Evolutionary conservation across 1,140 invertebrate species (phyloP).

Genomic region (Paraescarpia echinospica): DNA sequence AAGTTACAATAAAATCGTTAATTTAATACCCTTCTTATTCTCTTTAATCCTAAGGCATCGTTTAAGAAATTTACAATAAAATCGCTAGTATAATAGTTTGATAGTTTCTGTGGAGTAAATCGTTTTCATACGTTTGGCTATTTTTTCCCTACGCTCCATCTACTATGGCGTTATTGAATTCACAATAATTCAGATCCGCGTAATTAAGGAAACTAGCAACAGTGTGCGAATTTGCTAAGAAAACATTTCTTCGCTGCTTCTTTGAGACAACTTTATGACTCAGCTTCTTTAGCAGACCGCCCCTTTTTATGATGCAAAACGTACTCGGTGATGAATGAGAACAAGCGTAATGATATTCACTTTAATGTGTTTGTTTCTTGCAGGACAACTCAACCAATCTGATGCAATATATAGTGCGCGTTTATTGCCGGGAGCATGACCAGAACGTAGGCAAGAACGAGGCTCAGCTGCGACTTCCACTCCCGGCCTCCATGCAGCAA

Average conservation of each 20-base stretch:
- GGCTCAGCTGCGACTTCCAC: conserved; percentile 17
- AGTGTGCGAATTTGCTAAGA: no score
- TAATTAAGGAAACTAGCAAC: background rate
- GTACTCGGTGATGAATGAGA: background rate
- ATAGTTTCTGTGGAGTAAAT: background rate
- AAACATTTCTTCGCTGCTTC: background rate
- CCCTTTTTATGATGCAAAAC: background rate
- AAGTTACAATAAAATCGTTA: no score
- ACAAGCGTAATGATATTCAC: background rate
- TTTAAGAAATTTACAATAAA: no score
- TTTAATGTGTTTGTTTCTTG: background rate
- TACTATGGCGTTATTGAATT: background rate
- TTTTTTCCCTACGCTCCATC: no score
- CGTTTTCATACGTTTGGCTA: background rate
- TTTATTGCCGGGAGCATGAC: background rate
- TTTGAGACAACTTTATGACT: background rate
- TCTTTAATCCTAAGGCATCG: no score
- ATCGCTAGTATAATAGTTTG: no score
- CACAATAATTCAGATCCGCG: background rate
- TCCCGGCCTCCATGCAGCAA: background rate
- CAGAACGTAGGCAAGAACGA: conserved; percentile 5
- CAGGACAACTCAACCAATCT: conserved; percentile 21
- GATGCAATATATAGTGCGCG: conserved; percentile 14
- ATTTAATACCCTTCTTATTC: no score
- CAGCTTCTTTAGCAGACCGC: background rate